Evolutionary conservation across 2,797 vertebrate genomes (phyloP).

Genomic region (Enteromius trimaculatus): DNA sequence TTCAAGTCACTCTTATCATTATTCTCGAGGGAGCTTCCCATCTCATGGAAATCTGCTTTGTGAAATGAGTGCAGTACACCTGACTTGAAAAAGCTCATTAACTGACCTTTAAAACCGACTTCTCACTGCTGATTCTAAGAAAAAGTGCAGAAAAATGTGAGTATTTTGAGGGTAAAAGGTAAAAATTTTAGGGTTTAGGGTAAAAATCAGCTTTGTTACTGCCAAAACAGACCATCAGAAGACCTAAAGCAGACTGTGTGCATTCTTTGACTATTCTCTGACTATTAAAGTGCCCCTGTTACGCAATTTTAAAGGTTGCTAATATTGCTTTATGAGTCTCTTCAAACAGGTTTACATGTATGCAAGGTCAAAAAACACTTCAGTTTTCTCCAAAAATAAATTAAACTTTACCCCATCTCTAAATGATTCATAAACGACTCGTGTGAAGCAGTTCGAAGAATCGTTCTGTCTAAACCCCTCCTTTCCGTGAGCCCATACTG

Average conservation of each 20-base stretch:
- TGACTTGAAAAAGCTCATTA: conserved; percentile 37
- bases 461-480: no score
- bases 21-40: conserved; percentile 32
- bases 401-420: no score
- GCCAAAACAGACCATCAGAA: neutral
- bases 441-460: no score
- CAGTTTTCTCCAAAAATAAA: no score
- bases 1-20: conserved; percentile 38
- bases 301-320: no score
- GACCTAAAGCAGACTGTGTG: neutral
- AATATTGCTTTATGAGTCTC: no score
- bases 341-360: no score
- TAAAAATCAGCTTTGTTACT: conserved; percentile 8
- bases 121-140: conserved; percentile 5
- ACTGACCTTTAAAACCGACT: conserved; percentile 5
- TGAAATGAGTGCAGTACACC: conserved; percentile 19
- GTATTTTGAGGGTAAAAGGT: no score
- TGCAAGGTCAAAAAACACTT: no score
- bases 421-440: no score
- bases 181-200: neutral
- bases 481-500: no score
- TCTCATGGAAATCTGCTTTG: conserved; percentile 35
- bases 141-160: neutral
- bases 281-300: neutral
- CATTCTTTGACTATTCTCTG: neutral